These are phyloP conservation scores for Peromyscus californicus DNA, from an alignment of 2,113 vertebrate genomes.

Conservation along the genomic window DNA sequence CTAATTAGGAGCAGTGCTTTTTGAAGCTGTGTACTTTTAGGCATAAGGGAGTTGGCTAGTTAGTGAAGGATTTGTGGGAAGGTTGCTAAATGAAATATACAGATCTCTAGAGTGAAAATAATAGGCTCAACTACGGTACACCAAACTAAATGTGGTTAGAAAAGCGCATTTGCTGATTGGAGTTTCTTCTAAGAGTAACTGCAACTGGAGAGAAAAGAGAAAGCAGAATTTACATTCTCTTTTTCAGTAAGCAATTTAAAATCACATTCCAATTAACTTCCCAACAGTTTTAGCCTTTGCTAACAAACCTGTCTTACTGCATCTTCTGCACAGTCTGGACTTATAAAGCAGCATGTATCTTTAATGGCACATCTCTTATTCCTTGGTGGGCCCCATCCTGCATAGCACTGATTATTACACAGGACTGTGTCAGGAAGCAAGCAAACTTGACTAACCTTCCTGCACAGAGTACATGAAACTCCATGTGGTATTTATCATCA, in stretches of 20 bases:
- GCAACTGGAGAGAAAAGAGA: not conserved
- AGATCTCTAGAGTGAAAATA: conserved; percentile 66
- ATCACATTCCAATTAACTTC: not conserved
- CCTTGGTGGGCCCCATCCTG: not conserved
- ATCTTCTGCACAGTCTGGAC: not conserved
- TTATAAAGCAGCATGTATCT: not conserved
- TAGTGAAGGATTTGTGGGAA: conserved; percentile 73
- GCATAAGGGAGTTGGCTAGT: conserved; percentile 69
- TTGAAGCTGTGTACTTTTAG: conserved; percentile 76
- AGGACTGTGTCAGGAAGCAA: not conserved
- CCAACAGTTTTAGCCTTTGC: not conserved
- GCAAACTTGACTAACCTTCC: not conserved
- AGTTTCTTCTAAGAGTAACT: conserved; percentile 37
- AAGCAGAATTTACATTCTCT: not conserved
- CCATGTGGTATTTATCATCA: not conserved
- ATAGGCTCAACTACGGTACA: conserved; percentile 38
- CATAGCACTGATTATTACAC: not conserved
- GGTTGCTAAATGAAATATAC: conserved; percentile 72
- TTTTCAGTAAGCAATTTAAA: conserved; percentile 33
- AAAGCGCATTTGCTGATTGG: conserved; percentile 13
- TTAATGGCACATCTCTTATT: not conserved
- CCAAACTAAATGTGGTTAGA: not conserved
- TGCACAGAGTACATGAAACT: not conserved
- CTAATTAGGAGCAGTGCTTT: conserved; percentile 76
- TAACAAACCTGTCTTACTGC: not conserved